Conservation (phyloP, 2,888 invertebrate genomes). For the Drosophila austrosaltans region DNA sequence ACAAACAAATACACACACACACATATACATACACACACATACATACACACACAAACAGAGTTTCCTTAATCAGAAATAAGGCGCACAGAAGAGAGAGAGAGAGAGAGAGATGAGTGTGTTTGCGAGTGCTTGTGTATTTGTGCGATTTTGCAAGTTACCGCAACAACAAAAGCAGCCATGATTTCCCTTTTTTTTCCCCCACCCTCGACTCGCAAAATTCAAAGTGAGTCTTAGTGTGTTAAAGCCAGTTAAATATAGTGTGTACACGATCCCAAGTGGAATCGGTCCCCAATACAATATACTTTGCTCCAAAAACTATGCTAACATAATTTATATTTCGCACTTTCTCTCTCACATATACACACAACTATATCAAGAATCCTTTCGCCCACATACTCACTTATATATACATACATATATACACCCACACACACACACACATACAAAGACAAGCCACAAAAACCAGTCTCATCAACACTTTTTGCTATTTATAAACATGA, state of each 20-base stretch:
- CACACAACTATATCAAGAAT: not conserved
- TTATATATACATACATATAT: not conserved
- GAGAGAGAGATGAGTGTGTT: constrained; percentile 13
- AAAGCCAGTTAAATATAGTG: not conserved
- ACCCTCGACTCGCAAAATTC: not conserved
- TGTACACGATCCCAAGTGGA: not conserved
- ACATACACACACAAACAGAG: no score
- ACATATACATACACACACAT: no score
- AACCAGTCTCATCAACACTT: constrained; percentile 52
- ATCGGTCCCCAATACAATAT: constrained; percentile 8
- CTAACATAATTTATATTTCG: constrained; percentile 9
- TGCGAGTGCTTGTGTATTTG: constrained; percentile 7
- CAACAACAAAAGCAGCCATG: constrained; percentile 58
- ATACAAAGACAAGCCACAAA: constrained; percentile 36
- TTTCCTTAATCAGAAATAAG: not conserved
- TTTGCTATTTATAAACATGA: constrained; percentile 50
- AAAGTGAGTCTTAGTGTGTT: not conserved
- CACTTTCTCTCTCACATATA: not conserved
- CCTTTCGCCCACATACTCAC: not conserved
- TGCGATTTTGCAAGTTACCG: constrained; percentile 54
- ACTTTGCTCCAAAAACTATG: constrained; percentile 5
- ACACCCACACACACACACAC: not conserved
- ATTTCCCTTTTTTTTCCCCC: constrained; percentile 4
- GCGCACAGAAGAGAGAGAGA: not conserved
- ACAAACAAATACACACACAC: not conserved